These are phyloP conservation scores for Bergia sp. DNA, from an alignment of 92 coral and sea anemone species.

Conservation along the genomic window DNA sequence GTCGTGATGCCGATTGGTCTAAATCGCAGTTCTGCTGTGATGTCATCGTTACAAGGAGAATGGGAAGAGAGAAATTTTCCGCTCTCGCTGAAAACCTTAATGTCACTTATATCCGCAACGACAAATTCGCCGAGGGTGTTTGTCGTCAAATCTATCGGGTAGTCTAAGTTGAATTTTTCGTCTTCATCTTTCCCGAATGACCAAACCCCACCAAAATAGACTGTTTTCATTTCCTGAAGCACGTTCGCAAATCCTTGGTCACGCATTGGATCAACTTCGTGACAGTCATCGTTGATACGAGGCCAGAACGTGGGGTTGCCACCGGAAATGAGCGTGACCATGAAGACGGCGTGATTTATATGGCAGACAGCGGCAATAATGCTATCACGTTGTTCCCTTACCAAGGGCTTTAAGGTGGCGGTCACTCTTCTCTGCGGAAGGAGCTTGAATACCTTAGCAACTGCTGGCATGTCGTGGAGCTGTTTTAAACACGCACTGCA, in stretches of 20 bases:
- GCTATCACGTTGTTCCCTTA: conserved; percentile 15
- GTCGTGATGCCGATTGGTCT: conserved; percentile 42
- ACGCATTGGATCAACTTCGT: neutral
- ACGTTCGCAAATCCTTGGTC: neutral
- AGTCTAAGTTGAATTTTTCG: conserved; percentile 4
- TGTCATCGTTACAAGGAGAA: neutral
- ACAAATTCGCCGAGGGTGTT: conserved; percentile 24
- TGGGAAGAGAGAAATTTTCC: conserved; percentile 23
- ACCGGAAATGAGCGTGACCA: conserved; percentile 29
- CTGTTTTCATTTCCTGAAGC: conserved; percentile 29
- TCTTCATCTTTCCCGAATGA: conserved; percentile 18
- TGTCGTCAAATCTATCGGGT: conserved; percentile 26
- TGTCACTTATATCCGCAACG: conserved; percentile 28
- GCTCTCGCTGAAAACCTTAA: conserved; percentile 28
- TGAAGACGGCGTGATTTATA: conserved; percentile 39
- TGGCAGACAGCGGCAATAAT: conserved; percentile 24
- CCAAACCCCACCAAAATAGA: conserved; percentile 26
- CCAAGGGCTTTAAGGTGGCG: neutral
- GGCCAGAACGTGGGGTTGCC: conserved; percentile 39
- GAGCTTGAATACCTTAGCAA: conserved; percentile 11
- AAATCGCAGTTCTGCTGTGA: conserved; percentile 20
- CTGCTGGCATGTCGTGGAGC: conserved; percentile 17
- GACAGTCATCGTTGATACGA: neutral
- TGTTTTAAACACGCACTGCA: conserved; percentile 8
- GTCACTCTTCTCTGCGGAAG: neutral